phyloP scores from a whole-genome alignment of 2,797 vertebrate genomes.

The Bucorvus abyssinicus region DNA sequence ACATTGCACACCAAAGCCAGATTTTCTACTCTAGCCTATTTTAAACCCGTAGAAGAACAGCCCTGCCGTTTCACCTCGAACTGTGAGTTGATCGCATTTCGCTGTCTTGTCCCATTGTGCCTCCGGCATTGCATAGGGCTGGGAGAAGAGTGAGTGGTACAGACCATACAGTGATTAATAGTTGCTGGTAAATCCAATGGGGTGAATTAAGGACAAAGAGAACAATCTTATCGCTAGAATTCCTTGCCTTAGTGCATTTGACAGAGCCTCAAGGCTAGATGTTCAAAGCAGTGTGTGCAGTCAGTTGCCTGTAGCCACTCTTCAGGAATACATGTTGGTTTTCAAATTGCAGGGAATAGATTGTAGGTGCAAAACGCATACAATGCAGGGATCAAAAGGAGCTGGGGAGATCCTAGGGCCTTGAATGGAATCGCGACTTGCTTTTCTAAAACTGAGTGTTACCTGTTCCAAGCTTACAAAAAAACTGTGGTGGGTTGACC shows the following conservation, averaged over 20 bases:
- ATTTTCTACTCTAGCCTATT: not conserved
- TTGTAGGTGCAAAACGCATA: not conserved
- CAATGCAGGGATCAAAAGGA: not conserved
- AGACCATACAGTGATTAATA: not conserved
- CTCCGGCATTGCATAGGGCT: not conserved
- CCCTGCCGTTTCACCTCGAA: not conserved
- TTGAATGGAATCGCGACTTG: not conserved
- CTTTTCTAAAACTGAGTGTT: not conserved
- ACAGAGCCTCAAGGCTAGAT: not conserved
- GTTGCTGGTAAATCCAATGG: not conserved
- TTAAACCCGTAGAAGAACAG: not conserved
- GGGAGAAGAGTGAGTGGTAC: not conserved
- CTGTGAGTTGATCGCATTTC: not conserved
- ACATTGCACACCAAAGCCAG: not conserved
- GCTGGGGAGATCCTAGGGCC: not conserved
- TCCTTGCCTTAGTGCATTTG: not conserved
- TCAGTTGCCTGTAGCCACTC: not conserved
- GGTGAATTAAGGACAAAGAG: slow-evolving; percentile 45
- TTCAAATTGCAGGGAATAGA: not conserved
- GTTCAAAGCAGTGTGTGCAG: not conserved
- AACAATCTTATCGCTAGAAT: not conserved
- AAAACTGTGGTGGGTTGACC: not conserved
- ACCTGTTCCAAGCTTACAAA: not conserved
- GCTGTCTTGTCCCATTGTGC: not conserved
- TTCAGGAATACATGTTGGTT: not conserved